These are phyloP conservation scores for Marisa cornuarietis DNA, from an alignment of 1,140 invertebrate genomes.

Conservation along the genomic window DNA sequence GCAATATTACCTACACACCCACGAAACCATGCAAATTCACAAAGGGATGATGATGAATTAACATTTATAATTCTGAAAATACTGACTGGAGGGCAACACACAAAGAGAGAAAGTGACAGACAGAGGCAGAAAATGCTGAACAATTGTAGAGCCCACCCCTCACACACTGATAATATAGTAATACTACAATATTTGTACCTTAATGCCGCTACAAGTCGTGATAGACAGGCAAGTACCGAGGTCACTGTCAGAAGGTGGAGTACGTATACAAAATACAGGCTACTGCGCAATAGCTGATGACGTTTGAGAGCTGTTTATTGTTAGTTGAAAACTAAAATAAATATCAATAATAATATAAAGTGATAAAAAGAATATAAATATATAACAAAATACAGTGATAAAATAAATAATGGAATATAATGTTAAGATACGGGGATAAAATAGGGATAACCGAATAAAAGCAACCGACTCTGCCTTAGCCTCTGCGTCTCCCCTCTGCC, in stretches of 20 bases:
- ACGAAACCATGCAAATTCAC: not conserved
- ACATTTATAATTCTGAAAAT: no score
- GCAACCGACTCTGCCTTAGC: no score
- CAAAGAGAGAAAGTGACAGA: not conserved
- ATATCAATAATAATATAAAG: not conserved
- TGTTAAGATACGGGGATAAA: not conserved
- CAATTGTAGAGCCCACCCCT: not conserved
- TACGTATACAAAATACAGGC: no score
- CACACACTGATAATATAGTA: not conserved
- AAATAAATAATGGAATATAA: not conserved
- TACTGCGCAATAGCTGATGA: not conserved
- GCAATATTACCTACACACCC: not conserved
- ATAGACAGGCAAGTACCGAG: no score
- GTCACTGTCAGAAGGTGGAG: no score
- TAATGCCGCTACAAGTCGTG: not conserved
- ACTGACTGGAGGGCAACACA: not conserved
- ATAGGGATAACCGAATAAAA: not conserved
- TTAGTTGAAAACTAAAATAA: not conserved
- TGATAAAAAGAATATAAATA: constrained; percentile 14
- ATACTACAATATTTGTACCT: not conserved
- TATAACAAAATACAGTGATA: not conserved
- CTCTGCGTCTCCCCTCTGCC: not conserved
- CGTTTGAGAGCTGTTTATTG: not conserved
- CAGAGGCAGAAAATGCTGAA: not conserved
- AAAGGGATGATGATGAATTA: not conserved